phyloP scores from a whole-genome alignment of 2,888 invertebrate genomes.

The Tetramorium bicarinatum region DNA sequence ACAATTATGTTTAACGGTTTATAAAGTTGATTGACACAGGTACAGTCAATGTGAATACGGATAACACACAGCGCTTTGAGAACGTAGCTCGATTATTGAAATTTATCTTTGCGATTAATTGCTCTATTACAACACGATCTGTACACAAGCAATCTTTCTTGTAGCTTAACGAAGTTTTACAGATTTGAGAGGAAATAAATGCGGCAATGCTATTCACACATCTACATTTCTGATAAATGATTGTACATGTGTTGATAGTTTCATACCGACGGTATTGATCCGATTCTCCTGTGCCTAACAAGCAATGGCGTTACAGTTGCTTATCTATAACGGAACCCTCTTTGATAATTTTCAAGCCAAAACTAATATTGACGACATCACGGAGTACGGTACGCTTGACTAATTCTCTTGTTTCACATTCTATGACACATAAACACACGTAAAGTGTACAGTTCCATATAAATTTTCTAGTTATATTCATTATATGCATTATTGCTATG shows the following conservation, averaged over 20 bases:
- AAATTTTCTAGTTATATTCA: slow-evolving; percentile 40
- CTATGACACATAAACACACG: slow-evolving; percentile 33
- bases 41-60: slow-evolving; percentile 41
- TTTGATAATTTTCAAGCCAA: slow-evolving; percentile 8
- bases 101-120: slow-evolving; percentile 29
- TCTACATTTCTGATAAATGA: slow-evolving; percentile 23
- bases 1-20: slow-evolving; percentile 44
- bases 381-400: neutral
- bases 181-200: slow-evolving; percentile 31
- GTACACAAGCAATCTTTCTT: neutral
- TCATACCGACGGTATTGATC: slow-evolving; percentile 39
- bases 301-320: slow-evolving; percentile 25
- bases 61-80: slow-evolving; percentile 19
- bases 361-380: slow-evolving; percentile 36
- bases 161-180: neutral
- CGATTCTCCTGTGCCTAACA: slow-evolving; percentile 14
- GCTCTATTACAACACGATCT: slow-evolving; percentile 16
- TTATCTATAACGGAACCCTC: slow-evolving; percentile 3
- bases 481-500: slow-evolving; percentile 43
- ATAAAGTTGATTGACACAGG: slow-evolving; percentile 44
- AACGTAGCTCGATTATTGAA: slow-evolving; percentile 22
- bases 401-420: slow-evolving; percentile 15
- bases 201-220: neutral
- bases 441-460: slow-evolving; percentile 27
- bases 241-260: slow-evolving; percentile 13